Evolutionary conservation across 2,888 invertebrate species (phyloP).

Genomic region (Didymodactylos carnosus): DNA sequence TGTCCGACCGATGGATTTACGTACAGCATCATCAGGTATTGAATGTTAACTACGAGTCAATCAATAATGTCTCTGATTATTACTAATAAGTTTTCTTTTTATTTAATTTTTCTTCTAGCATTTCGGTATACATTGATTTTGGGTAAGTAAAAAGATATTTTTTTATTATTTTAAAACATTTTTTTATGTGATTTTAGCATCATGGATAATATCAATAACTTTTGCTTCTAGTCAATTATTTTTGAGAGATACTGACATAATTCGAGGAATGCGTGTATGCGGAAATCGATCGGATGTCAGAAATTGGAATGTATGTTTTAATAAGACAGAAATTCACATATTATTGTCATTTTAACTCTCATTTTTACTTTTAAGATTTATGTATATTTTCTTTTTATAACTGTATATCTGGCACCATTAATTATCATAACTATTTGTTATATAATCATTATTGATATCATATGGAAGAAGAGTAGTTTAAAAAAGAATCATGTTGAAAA

Average conservation of each 20-base stretch:
- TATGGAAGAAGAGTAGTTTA: slow-evolving; percentile 64
- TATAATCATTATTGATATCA: slow-evolving; percentile 67
- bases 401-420: slow-evolving; percentile 44
- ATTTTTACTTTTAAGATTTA: neutral
- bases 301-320: neutral
- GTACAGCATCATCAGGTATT: neutral
- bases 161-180: neutral
- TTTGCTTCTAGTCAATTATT: neutral
- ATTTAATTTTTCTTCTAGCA: neutral
- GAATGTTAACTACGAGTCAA: too few species aligned
- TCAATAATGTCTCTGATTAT: too few species aligned
- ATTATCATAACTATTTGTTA: slow-evolving; percentile 71
- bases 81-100: neutral
- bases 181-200: neutral
- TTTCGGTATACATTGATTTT: neutral
- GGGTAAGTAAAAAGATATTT: neutral
- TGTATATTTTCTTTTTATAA: neutral
- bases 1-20: slow-evolving; percentile 23
- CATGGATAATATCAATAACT: neutral
- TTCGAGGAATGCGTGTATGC: neutral
- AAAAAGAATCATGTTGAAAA: neutral
- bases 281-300: neutral
- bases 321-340: neutral
- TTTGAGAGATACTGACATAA: neutral
- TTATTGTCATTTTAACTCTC: neutral